A percentile compares a stretch with the other conserved stretches of the same genome.
Conservation (phyloP, 1,140 invertebrate species). For the Drosophila nebulosa region DNA sequence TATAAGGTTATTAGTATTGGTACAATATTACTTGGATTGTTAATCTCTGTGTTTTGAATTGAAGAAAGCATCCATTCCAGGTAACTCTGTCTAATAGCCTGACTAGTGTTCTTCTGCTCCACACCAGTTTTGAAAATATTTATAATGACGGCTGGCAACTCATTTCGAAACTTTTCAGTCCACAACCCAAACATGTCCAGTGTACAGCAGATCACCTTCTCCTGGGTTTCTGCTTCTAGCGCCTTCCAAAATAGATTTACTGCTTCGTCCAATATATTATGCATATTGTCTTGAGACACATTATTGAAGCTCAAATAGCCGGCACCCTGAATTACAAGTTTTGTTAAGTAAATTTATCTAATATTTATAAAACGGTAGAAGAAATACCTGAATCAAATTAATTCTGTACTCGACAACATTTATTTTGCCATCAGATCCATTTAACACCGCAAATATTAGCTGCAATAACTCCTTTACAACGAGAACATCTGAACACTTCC, state of each 20-base stretch:
- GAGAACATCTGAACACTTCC: constrained; percentile 87
- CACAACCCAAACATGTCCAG: constrained; percentile 91
- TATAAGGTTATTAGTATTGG: constrained; percentile 85
- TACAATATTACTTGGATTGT: constrained; percentile 34
- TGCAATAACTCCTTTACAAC: constrained; percentile 87
- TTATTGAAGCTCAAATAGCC: constrained; percentile 90
- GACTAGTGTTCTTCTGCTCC: constrained; percentile 88
- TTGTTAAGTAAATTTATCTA: neutral
- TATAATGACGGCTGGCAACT: constrained; percentile 87
- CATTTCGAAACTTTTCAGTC: constrained; percentile 86
- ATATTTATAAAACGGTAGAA: neutral
- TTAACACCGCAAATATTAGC: constrained; percentile 90
- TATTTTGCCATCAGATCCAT: constrained; percentile 95
- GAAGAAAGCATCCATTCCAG: constrained; percentile 86
- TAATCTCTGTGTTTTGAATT: constrained; percentile 81
- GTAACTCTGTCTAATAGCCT: constrained; percentile 89
- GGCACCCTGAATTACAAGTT: constrained; percentile 84
- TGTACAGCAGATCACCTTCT: constrained; percentile 92
- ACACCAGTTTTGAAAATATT: constrained; percentile 92
- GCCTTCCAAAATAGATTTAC: constrained; percentile 88
- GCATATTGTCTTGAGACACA: constrained; percentile 84
- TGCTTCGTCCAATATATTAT: constrained; percentile 84
- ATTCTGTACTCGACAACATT: constrained; percentile 94
- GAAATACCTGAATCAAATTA: constrained; percentile 89
- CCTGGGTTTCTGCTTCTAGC: constrained; percentile 94